phyloP scores from a whole-genome alignment of 2,797 vertebrate genomes.

The Cynopterus sphinx region DNA sequence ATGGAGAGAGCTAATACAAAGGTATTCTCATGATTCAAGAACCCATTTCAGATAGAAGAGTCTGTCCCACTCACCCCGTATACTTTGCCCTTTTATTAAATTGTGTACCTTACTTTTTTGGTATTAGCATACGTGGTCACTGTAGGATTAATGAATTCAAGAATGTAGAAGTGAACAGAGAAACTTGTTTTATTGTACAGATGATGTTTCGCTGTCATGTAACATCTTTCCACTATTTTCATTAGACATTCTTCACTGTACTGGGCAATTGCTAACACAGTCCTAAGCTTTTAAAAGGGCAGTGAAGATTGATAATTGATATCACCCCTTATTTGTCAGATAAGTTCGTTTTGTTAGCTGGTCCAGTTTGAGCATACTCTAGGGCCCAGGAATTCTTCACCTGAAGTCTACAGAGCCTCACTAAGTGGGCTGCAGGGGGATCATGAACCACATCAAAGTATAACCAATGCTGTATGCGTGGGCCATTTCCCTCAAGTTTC shows the following conservation, averaged over 20 bases:
- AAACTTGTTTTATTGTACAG: not conserved
- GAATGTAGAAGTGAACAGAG: not conserved
- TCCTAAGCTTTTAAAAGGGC: not conserved
- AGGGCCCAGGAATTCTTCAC: not conserved
- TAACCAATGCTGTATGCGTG: not conserved
- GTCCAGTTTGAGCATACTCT: not conserved
- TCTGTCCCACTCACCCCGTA: not conserved
- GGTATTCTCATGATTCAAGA: not conserved
- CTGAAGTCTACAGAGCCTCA: not conserved
- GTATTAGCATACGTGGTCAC: not conserved
- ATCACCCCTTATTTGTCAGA: not conserved
- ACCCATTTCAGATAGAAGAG: not conserved
- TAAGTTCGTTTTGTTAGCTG: not conserved
- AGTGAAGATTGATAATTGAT: not conserved
- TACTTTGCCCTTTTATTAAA: not conserved
- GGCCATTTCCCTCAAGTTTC: not conserved
- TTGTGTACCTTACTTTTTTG: not conserved
- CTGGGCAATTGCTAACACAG: not conserved
- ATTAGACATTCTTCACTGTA: not conserved
- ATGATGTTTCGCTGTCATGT: not conserved
- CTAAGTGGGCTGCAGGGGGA: not conserved
- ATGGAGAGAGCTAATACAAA: constrained; percentile 47
- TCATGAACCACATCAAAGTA: not conserved
- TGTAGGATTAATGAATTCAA: not conserved
- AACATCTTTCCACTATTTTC: not conserved